A percentile compares a stretch with the other conserved stretches of the same genome.
Conservation (phyloP, 2,888 invertebrate genomes). For the Alloplasta piceator region DNA sequence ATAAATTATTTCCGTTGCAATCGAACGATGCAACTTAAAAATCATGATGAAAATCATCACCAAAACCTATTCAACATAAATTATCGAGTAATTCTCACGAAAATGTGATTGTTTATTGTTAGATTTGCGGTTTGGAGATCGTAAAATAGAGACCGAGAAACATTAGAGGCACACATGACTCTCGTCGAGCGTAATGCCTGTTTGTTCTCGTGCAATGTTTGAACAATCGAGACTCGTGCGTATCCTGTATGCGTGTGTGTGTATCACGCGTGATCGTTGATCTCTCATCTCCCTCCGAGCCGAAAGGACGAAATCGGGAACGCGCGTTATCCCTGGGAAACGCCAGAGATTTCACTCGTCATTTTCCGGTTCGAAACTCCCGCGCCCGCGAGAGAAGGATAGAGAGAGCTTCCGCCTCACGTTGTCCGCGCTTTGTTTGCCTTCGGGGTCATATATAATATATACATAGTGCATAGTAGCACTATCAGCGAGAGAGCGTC, state of each 20-base stretch:
- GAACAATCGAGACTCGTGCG: conserved; percentile 47
- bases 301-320: conserved; percentile 37
- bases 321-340: conserved; percentile 29
- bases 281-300: conserved; percentile 12
- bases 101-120: too few species aligned
- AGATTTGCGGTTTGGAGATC: too few species aligned
- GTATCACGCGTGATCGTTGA: conserved; percentile 48
- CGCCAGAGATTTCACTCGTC: conserved; percentile 20
- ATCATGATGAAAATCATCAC: too few species aligned
- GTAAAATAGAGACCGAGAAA: too few species aligned
- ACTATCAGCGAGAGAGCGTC: background rate
- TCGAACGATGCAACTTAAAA: too few species aligned
- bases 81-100: too few species aligned
- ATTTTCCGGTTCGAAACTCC: conserved; percentile 1
- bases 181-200: conserved; percentile 27
- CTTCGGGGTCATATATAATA: conserved; percentile 23
- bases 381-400: background rate
- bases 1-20: too few species aligned
- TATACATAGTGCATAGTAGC: background rate
- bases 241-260: background rate
- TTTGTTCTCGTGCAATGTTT: conserved; percentile 50
- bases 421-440: conserved; percentile 51
- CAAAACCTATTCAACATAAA: too few species aligned
- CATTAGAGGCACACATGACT: background rate
- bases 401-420: conserved; percentile 7